Evolutionary conservation across 2,888 invertebrate genomes (phyloP), one percentile per base, ranked within the genome.

Genomic region (Drepana falcataria): DNA sequence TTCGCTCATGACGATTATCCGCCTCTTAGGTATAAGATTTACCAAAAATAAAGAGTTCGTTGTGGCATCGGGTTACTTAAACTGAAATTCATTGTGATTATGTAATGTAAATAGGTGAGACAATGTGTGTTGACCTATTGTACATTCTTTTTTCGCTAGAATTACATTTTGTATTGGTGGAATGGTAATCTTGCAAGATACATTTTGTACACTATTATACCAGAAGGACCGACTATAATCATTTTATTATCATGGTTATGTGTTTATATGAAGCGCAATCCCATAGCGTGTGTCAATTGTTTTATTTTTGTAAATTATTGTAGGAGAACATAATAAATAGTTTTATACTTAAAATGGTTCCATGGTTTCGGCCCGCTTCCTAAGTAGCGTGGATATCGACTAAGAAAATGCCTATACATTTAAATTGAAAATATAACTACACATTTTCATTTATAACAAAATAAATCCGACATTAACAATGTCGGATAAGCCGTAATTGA

Each of bases 21-120:
- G 86, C 86, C 86, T 86, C 82, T 77, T 86, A 85, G 84, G 70
- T 71, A 72, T 83, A 84, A 85, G 83, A 77, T 71, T 78, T 77
- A 80, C 69, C 68, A 71, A 74, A 72, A 70, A 64, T 75, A 71
- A 75, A 69, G 64, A 73, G 68, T 71, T 71, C 66, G 40, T 51
- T 51, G 40, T 51, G 51, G 51, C 37, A 51, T 51, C 33, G 40
- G 51, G 40, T 51, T 37, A 41, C 51, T 51, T 40, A 51, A 51
- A 41, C 40, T 49, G 33, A 40, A 49, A 49, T 21, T 51, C 34
- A 40, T 51, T 33, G 40, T 51, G 51, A 51, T 40, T 40, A 51
- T 51, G 33, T 40, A 51, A 37, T 41, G 40, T 40, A 21, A 40
- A 51, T 33, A 9, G 6, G 6, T 44, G 44, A 44, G 5, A 37